phyloP scores from a whole-genome alignment of 2,888 invertebrate genomes.

The Junonia oenone region DNA sequence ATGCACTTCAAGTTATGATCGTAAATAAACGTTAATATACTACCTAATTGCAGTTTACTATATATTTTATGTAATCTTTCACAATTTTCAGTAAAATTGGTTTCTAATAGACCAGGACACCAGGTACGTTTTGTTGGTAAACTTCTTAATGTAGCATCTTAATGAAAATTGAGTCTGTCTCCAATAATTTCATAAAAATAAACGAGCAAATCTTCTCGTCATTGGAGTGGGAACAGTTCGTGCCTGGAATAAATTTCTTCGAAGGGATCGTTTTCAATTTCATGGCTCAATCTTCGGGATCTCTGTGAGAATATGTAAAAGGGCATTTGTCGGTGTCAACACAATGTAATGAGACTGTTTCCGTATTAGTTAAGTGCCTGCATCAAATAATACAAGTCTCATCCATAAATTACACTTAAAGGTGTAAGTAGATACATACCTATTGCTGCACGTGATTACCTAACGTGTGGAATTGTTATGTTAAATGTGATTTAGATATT shows the following conservation, averaged over 20 bases:
- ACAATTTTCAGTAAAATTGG: too few relatives aligned
- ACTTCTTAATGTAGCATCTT: slow-evolving; percentile 8
- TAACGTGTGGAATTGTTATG: too few relatives aligned
- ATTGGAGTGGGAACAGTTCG: slow-evolving; percentile 72
- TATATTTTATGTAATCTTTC: too few relatives aligned
- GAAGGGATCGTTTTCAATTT: slow-evolving; percentile 79
- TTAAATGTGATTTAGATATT: too few relatives aligned
- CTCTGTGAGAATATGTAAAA: slow-evolving; percentile 76
- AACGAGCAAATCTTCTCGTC: slow-evolving; percentile 75
- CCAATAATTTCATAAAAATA: slow-evolving; percentile 78
- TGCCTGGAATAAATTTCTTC: slow-evolving; percentile 78
- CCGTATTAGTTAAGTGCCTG: slow-evolving; percentile 65
- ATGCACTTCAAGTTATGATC: too few relatives aligned
- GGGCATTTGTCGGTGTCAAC: slow-evolving; percentile 78
- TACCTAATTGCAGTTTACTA: too few relatives aligned
- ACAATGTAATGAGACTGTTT: slow-evolving; percentile 71
- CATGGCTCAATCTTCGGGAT: slow-evolving; percentile 78
- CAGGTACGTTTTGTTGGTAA: not conserved
- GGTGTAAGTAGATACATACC: too few relatives aligned
- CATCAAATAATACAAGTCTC: slow-evolving; percentile 36
- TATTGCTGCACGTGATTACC: too few relatives aligned
- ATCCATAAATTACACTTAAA: not conserved
- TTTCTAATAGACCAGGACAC: not conserved
- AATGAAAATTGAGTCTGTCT: slow-evolving; percentile 60
- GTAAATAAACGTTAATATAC: too few relatives aligned